Evolutionary conservation across 64 coral and sea anemone genomes (phyloP), one percentile per base, ranked within the genome.

Genomic region (Montipora cactus): DNA sequence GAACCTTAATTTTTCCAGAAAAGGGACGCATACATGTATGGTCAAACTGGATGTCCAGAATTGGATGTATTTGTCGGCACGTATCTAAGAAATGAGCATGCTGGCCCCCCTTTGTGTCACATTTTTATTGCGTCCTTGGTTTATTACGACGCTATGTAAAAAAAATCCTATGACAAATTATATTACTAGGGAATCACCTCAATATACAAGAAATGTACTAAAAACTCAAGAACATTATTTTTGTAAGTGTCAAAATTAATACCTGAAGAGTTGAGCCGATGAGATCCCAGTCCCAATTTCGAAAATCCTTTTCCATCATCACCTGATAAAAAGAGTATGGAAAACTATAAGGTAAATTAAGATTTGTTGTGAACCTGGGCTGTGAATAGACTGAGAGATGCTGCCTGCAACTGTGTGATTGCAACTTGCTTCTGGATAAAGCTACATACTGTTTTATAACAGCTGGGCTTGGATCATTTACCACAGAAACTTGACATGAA

Each of bases 201-300:
- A 67, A 67, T 14, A 67, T 67, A 67, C 62, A 4, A 67, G 12
- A 67, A 67, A 37, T 37, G 37, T 37, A 37, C 37, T 67, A 67
- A 14, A 9, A 14, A 4, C 1, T 67, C 16, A 67, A 67, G 3
- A 67, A 2, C 16, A 21, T 7, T 15, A 3, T 71, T 71, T 12
- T 12, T 18, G 12, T 22, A 37, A 75, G 8, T 21, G 18, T 28
- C 10, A 75, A 21, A 47, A 19, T 2, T 20, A 50, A 68, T 67
- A 93, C 91, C 92, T 93, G 92, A 52, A 93, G 92, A 50, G 92
- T 78, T 78, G 92, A 85, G 14, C 81, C 84, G 18, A 93, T 93
- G 8, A 93, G 66, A 79, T 93, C 83, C 92, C 92, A 93, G 44
- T 93, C 92, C 92, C 92, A 93, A 61, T 93, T 93, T 52, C 92